Base-by-base conservation (phyloP, 2,888 invertebrate species). In the Candidula unifasciata region DNA sequence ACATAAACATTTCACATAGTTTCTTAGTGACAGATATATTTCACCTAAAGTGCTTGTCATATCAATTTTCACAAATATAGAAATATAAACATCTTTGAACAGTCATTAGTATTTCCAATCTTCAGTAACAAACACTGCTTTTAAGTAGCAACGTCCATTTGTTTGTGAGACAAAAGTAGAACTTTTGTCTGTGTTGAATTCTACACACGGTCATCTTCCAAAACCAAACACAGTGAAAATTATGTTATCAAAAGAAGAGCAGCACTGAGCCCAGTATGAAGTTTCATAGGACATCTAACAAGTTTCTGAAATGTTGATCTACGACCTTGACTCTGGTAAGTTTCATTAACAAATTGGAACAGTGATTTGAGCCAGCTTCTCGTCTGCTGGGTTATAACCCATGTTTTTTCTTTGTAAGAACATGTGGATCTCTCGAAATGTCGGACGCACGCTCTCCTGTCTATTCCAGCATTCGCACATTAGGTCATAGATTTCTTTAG, bases 391-490 rank as follows among this genome's bases (percentile, higher is more conserved):
- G 85, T 93, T 92, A 88, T 93, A 93, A 30, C 93, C 93, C 92
- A 93, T 93, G 87, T 93, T 93, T 88, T 93, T 93, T 52, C 93
- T 89, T 87, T 93, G 96, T 89, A 97, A 95, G 94, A 97, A 97
- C 91, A 97, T 95, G 93, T 97, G 97, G 84, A 98, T 96, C 94
- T 97, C 97, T 91, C 96, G 95, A 95, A 98, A 98, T 86, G 96
- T 95, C 0, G 97, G 97, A 69, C 98, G 95, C 91, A 97, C 96
- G 82, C 95, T 95, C 80, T 96, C 96, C 90, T 96, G 96, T 83
- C 97, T 95, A 90, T 96, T 96, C 97, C 97, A 98, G 94, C 97
- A 98, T 94, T 97, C 97, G 90, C 96, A 96, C 96, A 98, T 97
- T 90, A 97, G 95, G 93, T 97, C 97, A 95, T 97, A 97, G 87